Conservation (phyloP, 1,140 invertebrate genomes). For the Nephila pilipes region DNA sequence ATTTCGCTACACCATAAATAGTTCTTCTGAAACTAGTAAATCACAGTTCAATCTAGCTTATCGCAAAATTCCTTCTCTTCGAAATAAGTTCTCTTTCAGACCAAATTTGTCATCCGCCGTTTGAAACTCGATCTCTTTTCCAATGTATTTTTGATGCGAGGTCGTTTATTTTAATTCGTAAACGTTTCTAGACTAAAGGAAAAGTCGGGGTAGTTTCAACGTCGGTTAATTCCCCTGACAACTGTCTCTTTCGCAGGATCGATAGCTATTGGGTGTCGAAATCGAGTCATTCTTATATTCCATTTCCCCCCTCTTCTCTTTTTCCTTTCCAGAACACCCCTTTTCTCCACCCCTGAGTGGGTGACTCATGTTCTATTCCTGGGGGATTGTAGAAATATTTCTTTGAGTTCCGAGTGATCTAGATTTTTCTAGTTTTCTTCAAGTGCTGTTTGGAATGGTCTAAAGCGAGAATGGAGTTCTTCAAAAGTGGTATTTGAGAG, state of each 20-base stretch:
- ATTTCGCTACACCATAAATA: too few species aligned
- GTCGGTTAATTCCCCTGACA: conserved; percentile 27
- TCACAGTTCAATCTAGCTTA: neutral
- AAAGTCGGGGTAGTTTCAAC: neutral
- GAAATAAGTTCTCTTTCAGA: neutral
- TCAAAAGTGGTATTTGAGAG: too few species aligned
- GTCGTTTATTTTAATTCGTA: conserved; percentile 66
- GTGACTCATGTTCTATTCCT: neutral
- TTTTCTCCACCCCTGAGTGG: neutral
- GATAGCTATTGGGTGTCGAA: conserved; percentile 68
- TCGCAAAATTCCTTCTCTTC: neutral
- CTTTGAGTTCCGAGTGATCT: neutral
- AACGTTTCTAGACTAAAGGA: neutral
- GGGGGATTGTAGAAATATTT: conserved; percentile 10
- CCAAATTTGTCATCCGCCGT: neutral
- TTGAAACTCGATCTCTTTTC: neutral
- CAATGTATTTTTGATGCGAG: conserved; percentile 50
- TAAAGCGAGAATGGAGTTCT: too few species aligned
- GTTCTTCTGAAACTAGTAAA: too few species aligned
- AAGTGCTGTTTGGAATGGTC: too few species aligned
- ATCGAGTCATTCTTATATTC: conserved; percentile 71
- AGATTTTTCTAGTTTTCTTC: neutral
- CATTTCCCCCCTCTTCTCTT: neutral
- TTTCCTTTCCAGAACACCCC: neutral
- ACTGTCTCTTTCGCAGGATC: conserved; percentile 31